Evolutionary conservation across 2,113 vertebrate genomes (phyloP).

Genomic region (Copsychus sechellarum): DNA sequence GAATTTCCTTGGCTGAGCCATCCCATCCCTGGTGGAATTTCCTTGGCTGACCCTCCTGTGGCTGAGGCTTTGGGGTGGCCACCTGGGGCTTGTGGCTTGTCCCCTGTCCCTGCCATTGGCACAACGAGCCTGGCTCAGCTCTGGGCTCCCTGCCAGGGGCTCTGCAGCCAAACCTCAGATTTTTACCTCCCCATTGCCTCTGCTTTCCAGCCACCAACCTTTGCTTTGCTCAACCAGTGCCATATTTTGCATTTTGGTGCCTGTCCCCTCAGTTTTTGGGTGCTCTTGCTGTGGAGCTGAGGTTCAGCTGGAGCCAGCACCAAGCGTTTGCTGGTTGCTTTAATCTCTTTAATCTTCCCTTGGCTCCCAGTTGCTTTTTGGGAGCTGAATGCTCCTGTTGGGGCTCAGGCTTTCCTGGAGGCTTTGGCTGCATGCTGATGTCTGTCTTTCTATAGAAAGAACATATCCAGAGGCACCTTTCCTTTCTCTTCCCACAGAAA

Average conservation of each 20-base stretch:
- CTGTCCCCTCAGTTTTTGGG: neutral
- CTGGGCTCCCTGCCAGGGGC: neutral
- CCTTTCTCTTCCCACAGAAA: neutral
- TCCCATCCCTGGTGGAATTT: too few species aligned
- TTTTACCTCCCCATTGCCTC: neutral
- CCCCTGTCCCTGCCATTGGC: neutral
- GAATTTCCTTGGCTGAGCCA: too few species aligned
- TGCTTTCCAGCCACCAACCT: rapidly evolving
- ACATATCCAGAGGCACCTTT: neutral
- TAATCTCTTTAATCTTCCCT: neutral
- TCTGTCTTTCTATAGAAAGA: neutral
- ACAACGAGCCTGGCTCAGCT: rapidly evolving
- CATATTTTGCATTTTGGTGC: neutral
- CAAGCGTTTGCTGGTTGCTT: neutral
- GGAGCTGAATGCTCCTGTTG: neutral
- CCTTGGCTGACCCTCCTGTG: neutral
- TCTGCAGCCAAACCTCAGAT: neutral
- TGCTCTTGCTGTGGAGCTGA: neutral
- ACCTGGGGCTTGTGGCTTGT: rapidly evolving
- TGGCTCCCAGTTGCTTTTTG: neutral
- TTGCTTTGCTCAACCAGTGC: rapidly evolving
- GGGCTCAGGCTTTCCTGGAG: neutral
- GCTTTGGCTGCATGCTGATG: neutral
- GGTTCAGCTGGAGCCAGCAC: neutral
- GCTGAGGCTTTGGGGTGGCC: neutral